These are phyloP conservation scores for Cerastis leucographa DNA, from an alignment of 2,888 invertebrate species.

Conservation along the genomic window DNA sequence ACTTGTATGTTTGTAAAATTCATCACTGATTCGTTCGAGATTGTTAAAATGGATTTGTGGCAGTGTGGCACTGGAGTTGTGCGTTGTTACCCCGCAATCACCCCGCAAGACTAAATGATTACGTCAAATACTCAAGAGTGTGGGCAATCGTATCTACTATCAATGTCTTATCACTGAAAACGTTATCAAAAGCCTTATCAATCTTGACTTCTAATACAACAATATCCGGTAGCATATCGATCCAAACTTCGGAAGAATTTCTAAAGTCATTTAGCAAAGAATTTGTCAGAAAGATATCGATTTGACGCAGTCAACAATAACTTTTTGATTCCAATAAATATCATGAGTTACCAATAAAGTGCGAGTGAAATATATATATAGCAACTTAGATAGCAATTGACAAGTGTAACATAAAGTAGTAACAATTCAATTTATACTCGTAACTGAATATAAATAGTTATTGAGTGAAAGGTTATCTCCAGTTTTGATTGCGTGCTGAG, in stretches of 20 bases:
- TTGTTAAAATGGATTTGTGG: too few relatives aligned
- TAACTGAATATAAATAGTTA: constrained; percentile 52
- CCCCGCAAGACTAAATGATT: too few relatives aligned
- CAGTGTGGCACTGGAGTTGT: too few relatives aligned
- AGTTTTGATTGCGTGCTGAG: constrained; percentile 22
- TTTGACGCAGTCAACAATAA: neutral
- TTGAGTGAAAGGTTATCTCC: constrained; percentile 49
- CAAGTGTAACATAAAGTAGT: constrained; percentile 42
- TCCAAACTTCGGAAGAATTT: neutral
- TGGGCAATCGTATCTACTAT: neutral
- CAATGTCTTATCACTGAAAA: neutral
- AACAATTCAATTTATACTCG: constrained; percentile 51
- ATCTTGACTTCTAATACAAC: constrained; percentile 1
- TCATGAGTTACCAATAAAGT: constrained; percentile 23
- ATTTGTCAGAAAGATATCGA: neutral
- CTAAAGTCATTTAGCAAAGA: neutral
- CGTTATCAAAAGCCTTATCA: constrained; percentile 3
- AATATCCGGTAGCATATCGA: constrained; percentile 18
- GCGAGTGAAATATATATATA: constrained; percentile 34
- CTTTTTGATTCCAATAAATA: constrained; percentile 2
- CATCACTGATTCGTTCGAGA: neutral
- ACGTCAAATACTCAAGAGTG: neutral
- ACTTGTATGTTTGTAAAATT: neutral
- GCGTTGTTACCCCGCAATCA: too few relatives aligned
- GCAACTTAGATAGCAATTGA: constrained; percentile 44